A percentile compares a stretch with the other conserved stretches of the same genome.
phyloP scores from a whole-genome alignment of 2,888 invertebrate genomes.

The Herminia tarsipennalis region DNA sequence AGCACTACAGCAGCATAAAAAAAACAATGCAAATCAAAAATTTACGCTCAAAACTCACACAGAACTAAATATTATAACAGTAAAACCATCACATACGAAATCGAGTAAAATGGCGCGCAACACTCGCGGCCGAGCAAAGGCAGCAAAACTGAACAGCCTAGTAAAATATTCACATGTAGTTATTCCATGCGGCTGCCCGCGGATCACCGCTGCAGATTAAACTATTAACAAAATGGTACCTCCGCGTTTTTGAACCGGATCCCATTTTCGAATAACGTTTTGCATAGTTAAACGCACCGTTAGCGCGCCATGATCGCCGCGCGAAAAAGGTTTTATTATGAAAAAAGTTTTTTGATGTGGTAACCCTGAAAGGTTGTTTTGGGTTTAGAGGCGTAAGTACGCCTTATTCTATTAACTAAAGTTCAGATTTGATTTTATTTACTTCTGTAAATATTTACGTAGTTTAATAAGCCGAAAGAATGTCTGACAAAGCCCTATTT shows the following conservation, averaged over 20 bases:
- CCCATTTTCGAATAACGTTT: slow-evolving; percentile 52
- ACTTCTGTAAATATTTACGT: background rate
- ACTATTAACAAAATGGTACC: slow-evolving; percentile 77
- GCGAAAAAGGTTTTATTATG: slow-evolving; percentile 36
- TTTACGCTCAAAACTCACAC: background rate
- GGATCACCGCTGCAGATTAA: slow-evolving; percentile 74
- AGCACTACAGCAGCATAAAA: no score
- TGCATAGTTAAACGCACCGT: slow-evolving; percentile 53
- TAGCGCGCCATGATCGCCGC: slow-evolving; percentile 37
- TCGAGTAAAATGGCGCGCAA: slow-evolving; percentile 23
- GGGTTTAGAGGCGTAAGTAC: background rate
- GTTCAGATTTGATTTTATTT: background rate
- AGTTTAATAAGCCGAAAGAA: no score
- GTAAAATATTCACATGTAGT: slow-evolving; percentile 73
- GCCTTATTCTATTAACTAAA: background rate
- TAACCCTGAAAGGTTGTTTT: slow-evolving; percentile 10
- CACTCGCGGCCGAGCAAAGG: slow-evolving; percentile 24
- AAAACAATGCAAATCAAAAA: background rate
- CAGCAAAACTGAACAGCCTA: slow-evolving; percentile 40
- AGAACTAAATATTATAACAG: background rate
- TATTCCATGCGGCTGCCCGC: slow-evolving; percentile 60
- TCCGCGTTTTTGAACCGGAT: slow-evolving; percentile 46
- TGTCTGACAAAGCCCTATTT: no score
- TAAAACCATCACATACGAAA: slow-evolving; percentile 10
- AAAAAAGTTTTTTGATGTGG: slow-evolving; percentile 30